phyloP scores from a whole-genome alignment of 1,140 invertebrate species.

The Cryptotermes secundus region DNA sequence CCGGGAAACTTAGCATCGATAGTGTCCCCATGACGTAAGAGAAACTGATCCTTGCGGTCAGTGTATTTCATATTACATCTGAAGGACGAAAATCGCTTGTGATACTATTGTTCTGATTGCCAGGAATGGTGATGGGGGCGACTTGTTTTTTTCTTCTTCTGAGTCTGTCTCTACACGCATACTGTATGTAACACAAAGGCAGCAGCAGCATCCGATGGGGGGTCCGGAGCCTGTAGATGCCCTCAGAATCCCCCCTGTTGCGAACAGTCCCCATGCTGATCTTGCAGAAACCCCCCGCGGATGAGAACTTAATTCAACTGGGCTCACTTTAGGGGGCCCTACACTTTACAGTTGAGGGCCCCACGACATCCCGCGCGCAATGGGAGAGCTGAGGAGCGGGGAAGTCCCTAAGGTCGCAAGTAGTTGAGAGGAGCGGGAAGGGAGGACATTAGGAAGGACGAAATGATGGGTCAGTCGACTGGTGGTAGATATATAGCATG shows the following conservation, averaged over 20 bases:
- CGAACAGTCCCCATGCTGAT: constrained; percentile 21
- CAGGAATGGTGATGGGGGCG: neutral
- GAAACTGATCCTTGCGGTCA: constrained; percentile 26
- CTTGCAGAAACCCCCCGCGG: constrained; percentile 28
- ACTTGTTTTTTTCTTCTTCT: neutral
- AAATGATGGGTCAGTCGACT: neutral
- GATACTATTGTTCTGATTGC: constrained; percentile 10
- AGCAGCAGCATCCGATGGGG: constrained; percentile 23
- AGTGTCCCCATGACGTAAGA: neutral
- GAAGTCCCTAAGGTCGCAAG: constrained; percentile 7
- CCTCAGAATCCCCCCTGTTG: constrained; percentile 18
- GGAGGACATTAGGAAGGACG: neutral
- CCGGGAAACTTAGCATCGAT: neutral
- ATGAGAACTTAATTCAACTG: constrained; percentile 35
- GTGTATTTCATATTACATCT: neutral
- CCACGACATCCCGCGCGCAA: constrained; percentile 4
- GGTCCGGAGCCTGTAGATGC: constrained; percentile 8
- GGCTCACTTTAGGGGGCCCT: constrained; percentile 11
- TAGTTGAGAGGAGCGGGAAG: neutral
- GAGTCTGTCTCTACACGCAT: neutral
- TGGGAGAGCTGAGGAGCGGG: constrained; percentile 1
- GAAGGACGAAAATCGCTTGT: constrained; percentile 22
- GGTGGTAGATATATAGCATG: constrained; percentile 7
- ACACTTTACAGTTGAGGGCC: neutral
- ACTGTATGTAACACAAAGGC: constrained; percentile 11